Conservation (phyloP, 2,113 vertebrate genomes). For the Lutjanus erythropterus region DNA sequence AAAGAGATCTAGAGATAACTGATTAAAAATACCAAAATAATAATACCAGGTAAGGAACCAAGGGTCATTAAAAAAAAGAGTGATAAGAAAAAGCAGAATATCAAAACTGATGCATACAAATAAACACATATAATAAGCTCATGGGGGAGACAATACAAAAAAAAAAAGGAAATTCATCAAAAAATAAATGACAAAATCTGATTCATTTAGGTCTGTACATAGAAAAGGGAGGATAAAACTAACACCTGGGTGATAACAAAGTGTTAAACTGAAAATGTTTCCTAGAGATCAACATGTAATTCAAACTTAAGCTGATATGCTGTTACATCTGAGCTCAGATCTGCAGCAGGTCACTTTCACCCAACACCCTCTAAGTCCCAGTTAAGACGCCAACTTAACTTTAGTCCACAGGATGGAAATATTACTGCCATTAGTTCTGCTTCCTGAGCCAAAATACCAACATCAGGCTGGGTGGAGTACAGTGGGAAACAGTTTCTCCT, state of each 20-base stretch:
- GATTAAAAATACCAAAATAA: background rate
- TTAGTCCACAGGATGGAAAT: conserved; percentile 30
- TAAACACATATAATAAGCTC: too few species aligned
- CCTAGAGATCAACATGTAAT: background rate
- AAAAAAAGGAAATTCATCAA: background rate
- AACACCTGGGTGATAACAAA: too few species aligned
- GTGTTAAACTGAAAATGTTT: background rate
- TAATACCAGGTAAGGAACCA: background rate
- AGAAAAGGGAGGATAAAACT: too few species aligned
- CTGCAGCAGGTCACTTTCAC: background rate
- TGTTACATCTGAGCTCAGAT: conserved; percentile 23
- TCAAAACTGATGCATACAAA: too few species aligned
- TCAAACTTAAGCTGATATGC: background rate
- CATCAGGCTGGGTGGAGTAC: rapidly evolving
- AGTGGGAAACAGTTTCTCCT: background rate
- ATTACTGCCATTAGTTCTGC: conserved; percentile 44
- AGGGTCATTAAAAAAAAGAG: too few species aligned
- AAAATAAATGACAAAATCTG: too few species aligned
- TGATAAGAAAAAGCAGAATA: too few species aligned
- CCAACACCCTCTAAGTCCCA: background rate
- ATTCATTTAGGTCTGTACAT: background rate
- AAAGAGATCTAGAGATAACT: background rate
- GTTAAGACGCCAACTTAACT: conserved; percentile 18
- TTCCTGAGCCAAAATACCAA: conserved; percentile 25
- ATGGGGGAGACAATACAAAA: background rate